Percentiles rank a stretch among this genome's conserved stretches.
These are phyloP conservation scores for Baccha elongata DNA, from an alignment of 2,888 invertebrate species.

Conservation along the genomic window DNA sequence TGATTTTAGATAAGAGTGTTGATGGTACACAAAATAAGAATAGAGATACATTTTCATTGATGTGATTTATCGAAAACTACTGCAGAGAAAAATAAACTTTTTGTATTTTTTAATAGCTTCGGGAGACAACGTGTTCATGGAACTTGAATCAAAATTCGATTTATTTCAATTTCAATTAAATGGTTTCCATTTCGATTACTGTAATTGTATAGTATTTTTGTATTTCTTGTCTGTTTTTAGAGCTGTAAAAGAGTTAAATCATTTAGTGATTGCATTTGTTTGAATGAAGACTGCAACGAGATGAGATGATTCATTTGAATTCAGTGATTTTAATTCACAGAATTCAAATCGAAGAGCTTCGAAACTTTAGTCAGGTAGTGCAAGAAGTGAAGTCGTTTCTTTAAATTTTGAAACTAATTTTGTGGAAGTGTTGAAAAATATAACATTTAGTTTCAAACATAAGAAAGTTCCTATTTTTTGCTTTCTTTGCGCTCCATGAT, in stretches of 20 bases:
- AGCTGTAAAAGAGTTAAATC: neutral
- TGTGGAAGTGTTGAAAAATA: too few relatives aligned
- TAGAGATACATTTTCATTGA: conserved; percentile 4
- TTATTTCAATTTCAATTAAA: conserved; percentile 40
- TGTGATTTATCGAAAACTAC: conserved; percentile 30
- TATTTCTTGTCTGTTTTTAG: neutral
- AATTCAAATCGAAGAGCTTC: too few relatives aligned
- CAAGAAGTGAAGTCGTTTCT: too few relatives aligned
- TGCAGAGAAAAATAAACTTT: conserved; percentile 21
- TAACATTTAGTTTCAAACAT: too few relatives aligned
- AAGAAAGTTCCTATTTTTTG: too few relatives aligned
- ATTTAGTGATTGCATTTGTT: neutral
- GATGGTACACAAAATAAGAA: neutral
- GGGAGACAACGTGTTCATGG: conserved; percentile 14
- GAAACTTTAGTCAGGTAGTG: too few relatives aligned
- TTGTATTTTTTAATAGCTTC: conserved; percentile 8
- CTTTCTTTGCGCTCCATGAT: too few relatives aligned
- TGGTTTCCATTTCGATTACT: conserved; percentile 21
- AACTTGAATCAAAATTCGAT: conserved; percentile 44
- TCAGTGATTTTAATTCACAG: too few relatives aligned
- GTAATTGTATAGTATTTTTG: conserved; percentile 6
- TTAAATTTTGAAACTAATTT: neutral
- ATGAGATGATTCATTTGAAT: too few relatives aligned
- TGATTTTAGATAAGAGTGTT: conserved; percentile 42
- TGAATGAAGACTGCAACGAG: too few relatives aligned